Percentiles rank a stretch among this genome's conserved stretches.
Evolutionary conservation across 1,140 invertebrate species (phyloP).

Genomic region (Vanessa atalanta): DNA sequence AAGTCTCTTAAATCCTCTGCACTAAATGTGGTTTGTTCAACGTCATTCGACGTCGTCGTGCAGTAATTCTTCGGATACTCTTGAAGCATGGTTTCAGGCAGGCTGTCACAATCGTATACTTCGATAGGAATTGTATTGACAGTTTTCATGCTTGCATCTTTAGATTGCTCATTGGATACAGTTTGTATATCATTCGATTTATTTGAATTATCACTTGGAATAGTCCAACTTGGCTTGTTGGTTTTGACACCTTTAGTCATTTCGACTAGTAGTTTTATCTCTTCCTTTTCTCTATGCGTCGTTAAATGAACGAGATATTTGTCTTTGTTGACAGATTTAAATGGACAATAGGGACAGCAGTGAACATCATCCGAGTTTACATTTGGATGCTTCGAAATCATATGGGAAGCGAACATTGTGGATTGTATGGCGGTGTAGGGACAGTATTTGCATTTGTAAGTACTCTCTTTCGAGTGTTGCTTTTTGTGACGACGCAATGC

Average conservation of each 20-base stretch:
- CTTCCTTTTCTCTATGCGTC: slow-evolving; percentile 70
- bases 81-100: slow-evolving; percentile 61
- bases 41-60: slow-evolving; percentile 44
- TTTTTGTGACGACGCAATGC: slow-evolving; percentile 89
- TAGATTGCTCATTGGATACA: slow-evolving; percentile 41
- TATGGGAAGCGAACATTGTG: slow-evolving; percentile 83
- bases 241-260: slow-evolving; percentile 58
- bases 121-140: slow-evolving; percentile 71
- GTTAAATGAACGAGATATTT: slow-evolving; percentile 77
- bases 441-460: slow-evolving; percentile 87
- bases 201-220: slow-evolving; percentile 60
- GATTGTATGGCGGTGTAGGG: slow-evolving; percentile 86
- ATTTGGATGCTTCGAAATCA: slow-evolving; percentile 82
- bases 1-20: slow-evolving; percentile 59
- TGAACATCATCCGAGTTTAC: slow-evolving; percentile 77
- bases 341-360: slow-evolving; percentile 80
- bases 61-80: slow-evolving; percentile 66
- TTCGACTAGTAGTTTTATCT: slow-evolving; percentile 60
- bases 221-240: slow-evolving; percentile 69
- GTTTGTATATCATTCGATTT: slow-evolving; percentile 43
- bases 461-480: slow-evolving; percentile 87
- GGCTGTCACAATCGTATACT: slow-evolving; percentile 71
- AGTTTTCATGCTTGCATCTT: slow-evolving; percentile 51
- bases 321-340: slow-evolving; percentile 80
- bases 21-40: slow-evolving; percentile 49